These are phyloP conservation scores for Drosophila nasuta DNA, from an alignment of 1,140 invertebrate genomes.

Conservation along the genomic window DNA sequence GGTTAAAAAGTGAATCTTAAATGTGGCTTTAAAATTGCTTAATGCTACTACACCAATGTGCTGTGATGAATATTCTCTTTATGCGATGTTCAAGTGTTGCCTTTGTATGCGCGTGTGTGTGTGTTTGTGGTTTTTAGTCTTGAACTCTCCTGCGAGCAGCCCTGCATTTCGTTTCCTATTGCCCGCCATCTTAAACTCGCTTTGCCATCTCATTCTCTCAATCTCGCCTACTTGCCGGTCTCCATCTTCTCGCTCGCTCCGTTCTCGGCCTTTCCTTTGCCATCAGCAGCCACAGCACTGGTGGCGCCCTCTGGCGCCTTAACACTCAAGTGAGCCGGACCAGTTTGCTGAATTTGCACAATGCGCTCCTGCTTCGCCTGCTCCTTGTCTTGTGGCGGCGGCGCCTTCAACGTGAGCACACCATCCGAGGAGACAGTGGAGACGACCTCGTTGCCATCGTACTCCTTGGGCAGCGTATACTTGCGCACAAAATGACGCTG, in stretches of 20 bases:
- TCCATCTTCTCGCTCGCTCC: conserved; percentile 71
- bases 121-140: conserved; percentile 58
- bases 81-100: conserved; percentile 37
- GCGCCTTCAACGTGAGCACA: conserved; percentile 89
- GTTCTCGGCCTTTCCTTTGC: conserved; percentile 61
- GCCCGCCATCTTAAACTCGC: conserved; percentile 44
- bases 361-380: conserved; percentile 84
- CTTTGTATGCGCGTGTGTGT: conserved; percentile 13
- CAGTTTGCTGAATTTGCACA: conserved; percentile 85
- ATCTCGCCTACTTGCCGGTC: conserved; percentile 58
- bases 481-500: conserved; percentile 90
- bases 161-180: conserved; percentile 43
- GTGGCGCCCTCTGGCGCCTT: conserved; percentile 59
- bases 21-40: conserved; percentile 53
- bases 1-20: conserved; percentile 23
- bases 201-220: background rate
- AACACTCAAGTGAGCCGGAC: conserved; percentile 80
- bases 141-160: conserved; percentile 62
- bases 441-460: conserved; percentile 87
- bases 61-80: conserved; percentile 35
- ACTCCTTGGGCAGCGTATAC: conserved; percentile 90
- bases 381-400: conserved; percentile 84
- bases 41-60: conserved; percentile 36
- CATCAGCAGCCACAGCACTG: conserved; percentile 18
- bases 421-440: conserved; percentile 91